Conservation (phyloP, 2,888 invertebrate genomes). For the Polia nebulosa region DNA sequence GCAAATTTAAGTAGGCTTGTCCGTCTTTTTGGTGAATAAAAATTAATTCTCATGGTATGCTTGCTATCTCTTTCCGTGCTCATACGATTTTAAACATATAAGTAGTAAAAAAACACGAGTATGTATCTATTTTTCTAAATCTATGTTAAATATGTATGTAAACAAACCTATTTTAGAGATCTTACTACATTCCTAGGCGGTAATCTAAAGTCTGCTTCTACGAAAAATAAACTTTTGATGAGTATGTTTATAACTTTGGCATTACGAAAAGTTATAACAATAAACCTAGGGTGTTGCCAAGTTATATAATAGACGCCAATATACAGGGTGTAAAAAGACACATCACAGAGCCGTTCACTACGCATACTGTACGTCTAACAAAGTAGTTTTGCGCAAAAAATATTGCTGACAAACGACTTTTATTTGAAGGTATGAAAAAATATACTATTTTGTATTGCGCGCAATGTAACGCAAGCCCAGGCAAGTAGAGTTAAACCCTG, state of each 20-base stretch:
- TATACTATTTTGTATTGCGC: too few species aligned
- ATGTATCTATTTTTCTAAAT: constrained; percentile 45
- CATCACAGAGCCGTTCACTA: too few species aligned
- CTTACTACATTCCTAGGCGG: constrained; percentile 24
- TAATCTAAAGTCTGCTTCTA: constrained; percentile 26
- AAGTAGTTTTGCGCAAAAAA: too few species aligned
- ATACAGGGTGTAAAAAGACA: too few species aligned
- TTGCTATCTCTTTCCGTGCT: constrained; percentile 21
- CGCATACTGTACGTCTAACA: too few species aligned
- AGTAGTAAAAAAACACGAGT: constrained; percentile 14
- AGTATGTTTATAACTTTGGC: constrained; percentile 20
- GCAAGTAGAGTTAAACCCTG: too few species aligned
- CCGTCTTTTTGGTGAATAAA: neutral
- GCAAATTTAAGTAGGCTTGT: neutral
- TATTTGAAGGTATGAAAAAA: too few species aligned
- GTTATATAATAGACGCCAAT: neutral
- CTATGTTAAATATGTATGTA: constrained; percentile 11
- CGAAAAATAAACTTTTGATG: constrained; percentile 7
- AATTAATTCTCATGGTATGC: neutral
- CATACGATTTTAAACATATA: constrained; percentile 14
- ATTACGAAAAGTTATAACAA: constrained; percentile 29
- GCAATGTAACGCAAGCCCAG: too few species aligned
- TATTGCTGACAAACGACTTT: too few species aligned
- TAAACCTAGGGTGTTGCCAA: constrained; percentile 20
- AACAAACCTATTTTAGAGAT: constrained; percentile 26